Base-by-base conservation (phyloP, 64 coral and sea anemone genomes). In the Actinia equina region DNA sequence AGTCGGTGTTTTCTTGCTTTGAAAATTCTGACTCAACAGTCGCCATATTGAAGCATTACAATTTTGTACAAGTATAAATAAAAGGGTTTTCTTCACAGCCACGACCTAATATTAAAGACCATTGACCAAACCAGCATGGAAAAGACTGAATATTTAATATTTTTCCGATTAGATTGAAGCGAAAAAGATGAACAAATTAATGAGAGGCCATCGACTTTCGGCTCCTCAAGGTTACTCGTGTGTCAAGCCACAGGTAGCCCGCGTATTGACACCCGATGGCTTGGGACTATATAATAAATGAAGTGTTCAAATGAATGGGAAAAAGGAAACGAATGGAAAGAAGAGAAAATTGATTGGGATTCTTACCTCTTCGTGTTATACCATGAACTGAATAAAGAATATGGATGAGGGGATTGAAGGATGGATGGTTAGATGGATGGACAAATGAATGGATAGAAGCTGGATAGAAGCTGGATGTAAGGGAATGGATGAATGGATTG, bases 31-130 rank as follows among this genome's bases (percentile, higher is more conserved):
- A 74, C 1, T 74, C n/a, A 74, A 23, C 25, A 23, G 69, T 12
- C n/a, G 69, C 69, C 69, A 74, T 74, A 8, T 74, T 74, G 10
- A 37, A 74, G n/a, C 69, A 74, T 74, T 7, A 74, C 69, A 74
- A 74, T 37, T n/a, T 74, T 30, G 69, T 37, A 74, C 69, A 37
- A 9, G 12, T 41, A 62, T 41, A 30, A 74, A 3, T 2, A 26
- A 14, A 14, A 8, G 69, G 26, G 0, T 74, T 74, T 74, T 74
- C 69, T 65, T 65, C 22, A 65, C 62, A 65, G 23, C 8, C 23
- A 74, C 69, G 69, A 41, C 10, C 7, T 13, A 41, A 74, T 14
- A 13, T 74, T 74, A 74, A 74, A 74, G 69, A 74, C n/a, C 69
- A 26, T 74, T 15, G 12, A 74, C 27, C 25, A 74, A 74, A 74